These are phyloP conservation scores for Echeneis naucrates DNA, from an alignment of 2,797 vertebrate species.

Conservation along the genomic window DNA sequence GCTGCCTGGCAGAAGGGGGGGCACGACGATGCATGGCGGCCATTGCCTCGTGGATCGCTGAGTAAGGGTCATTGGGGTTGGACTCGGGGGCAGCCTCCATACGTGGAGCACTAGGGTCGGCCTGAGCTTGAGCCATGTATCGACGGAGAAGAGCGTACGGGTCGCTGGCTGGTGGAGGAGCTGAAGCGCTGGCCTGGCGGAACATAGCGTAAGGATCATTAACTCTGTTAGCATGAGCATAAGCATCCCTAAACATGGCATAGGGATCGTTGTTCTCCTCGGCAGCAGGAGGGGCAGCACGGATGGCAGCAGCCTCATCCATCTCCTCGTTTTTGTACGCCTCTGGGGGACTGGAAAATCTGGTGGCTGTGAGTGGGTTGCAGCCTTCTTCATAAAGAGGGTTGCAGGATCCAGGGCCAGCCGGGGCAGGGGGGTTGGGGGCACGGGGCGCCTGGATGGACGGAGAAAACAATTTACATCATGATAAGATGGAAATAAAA, in stretches of 20 bases:
- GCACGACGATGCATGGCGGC: slow-evolving; percentile 69
- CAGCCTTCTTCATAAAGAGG: slow-evolving; percentile 84
- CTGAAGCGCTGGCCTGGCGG: slow-evolving; percentile 56
- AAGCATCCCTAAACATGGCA: slow-evolving; percentile 75
- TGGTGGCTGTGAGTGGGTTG: slow-evolving; percentile 83
- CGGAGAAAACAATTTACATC: neutral
- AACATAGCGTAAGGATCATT: slow-evolving; percentile 76
- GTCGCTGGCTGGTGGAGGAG: slow-evolving; percentile 54
- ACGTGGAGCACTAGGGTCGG: slow-evolving; percentile 60
- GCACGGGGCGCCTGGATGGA: slow-evolving; percentile 68
- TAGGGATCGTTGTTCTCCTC: slow-evolving; percentile 76
- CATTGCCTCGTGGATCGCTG: slow-evolving; percentile 55
- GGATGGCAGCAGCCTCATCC: slow-evolving; percentile 73
- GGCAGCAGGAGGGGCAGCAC: slow-evolving; percentile 54
- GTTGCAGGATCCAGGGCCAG: slow-evolving; percentile 83
- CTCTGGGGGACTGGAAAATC: slow-evolving; percentile 62
- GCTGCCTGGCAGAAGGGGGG: slow-evolving; percentile 57
- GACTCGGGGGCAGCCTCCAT: slow-evolving; percentile 60
- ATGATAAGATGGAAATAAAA: neutral
- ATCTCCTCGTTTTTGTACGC: slow-evolving; percentile 62
- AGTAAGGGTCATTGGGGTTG: slow-evolving; percentile 71
- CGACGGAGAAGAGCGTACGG: slow-evolving; percentile 60
- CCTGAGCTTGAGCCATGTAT: slow-evolving; percentile 63
- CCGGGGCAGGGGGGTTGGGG: slow-evolving; percentile 55
- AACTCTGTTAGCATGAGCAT: slow-evolving; percentile 68